Percentiles rank a stretch among this genome's conserved stretches.
phyloP scores from a whole-genome alignment of 2,888 invertebrate species.

The Parelbella ahira region DNA sequence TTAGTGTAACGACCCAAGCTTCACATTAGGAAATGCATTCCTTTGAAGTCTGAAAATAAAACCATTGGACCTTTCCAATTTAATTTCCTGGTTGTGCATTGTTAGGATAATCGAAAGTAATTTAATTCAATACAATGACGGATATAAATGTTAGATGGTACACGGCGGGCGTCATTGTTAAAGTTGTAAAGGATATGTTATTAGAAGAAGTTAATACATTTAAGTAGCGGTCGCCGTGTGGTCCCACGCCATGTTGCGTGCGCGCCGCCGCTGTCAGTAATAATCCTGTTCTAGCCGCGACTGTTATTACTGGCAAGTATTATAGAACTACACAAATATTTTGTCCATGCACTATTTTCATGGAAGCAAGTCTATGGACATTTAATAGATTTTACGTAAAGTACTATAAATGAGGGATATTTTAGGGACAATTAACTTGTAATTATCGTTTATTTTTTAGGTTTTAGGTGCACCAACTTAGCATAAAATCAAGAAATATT shows the following conservation, averaged over 20 bases:
- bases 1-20: conserved; percentile 10
- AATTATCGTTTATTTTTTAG: too few relatives aligned
- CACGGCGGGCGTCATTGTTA: conserved; percentile 4
- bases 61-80: not conserved
- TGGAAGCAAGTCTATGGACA: too few relatives aligned
- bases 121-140: conserved; percentile 5
- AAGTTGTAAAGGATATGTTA: conserved; percentile 29
- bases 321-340: conserved; percentile 4
- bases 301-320: conserved; percentile 1
- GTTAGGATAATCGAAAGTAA: conserved; percentile 4
- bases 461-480: too few relatives aligned
- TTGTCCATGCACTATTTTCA: too few relatives aligned
- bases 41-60: conserved; percentile 20
- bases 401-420: too few relatives aligned
- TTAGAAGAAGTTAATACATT: conserved; percentile 45
- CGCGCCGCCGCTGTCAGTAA: conserved; percentile 57
- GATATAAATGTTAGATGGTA: conserved; percentile 7
- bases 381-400: too few relatives aligned
- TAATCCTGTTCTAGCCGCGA: conserved; percentile 45
- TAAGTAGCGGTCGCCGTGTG: conserved; percentile 46
- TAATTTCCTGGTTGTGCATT: not conserved
- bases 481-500: too few relatives aligned
- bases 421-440: too few relatives aligned
- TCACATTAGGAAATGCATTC: conserved; percentile 18
- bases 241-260: conserved; percentile 68